phyloP scores from a whole-genome alignment of 2,888 invertebrate species.

The Encarsia formosa region DNA sequence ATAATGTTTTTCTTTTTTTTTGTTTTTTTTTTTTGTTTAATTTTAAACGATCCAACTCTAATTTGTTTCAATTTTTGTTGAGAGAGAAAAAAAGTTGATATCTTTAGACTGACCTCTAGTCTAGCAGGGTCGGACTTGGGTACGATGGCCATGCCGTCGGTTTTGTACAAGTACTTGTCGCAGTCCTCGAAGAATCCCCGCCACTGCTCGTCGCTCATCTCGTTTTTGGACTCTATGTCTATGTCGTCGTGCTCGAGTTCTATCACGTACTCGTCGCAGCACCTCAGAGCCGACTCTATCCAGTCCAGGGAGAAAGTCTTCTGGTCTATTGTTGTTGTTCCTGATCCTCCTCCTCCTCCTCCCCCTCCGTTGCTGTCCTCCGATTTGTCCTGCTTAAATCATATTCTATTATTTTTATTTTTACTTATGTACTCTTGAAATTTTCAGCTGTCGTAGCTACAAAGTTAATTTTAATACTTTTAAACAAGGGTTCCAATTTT shows the following conservation, averaged over 20 bases:
- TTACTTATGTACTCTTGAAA: too few relatives aligned
- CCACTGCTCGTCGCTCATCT: conserved; percentile 60
- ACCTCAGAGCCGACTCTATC: conserved; percentile 67
- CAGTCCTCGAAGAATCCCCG: conserved; percentile 60
- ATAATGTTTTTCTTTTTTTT: too few relatives aligned
- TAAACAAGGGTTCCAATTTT: too few relatives aligned
- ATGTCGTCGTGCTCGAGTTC: conserved; percentile 57
- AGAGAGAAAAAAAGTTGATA: neutral
- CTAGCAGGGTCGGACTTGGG: neutral
- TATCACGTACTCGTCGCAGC: conserved; percentile 63
- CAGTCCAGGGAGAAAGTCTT: conserved; percentile 45
- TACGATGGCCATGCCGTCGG: neutral
- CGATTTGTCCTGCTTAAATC: too few relatives aligned
- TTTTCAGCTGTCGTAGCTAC: neutral
- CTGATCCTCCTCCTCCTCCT: neutral
- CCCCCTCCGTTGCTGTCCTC: neutral
- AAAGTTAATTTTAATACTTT: too few relatives aligned
- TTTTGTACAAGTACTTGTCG: conserved; percentile 4
- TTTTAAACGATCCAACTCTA: too few relatives aligned
- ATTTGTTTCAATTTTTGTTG: too few relatives aligned
- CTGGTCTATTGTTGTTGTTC: neutral
- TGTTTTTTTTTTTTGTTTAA: too few relatives aligned
- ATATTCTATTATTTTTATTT: too few relatives aligned
- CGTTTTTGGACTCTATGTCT: conserved; percentile 57
- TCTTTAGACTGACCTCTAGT: conserved; percentile 8